Percentiles rank a stretch among this genome's conserved stretches.
Conservation (phyloP, 2,797 vertebrate species). For the Thaleichthys pacificus region DNA sequence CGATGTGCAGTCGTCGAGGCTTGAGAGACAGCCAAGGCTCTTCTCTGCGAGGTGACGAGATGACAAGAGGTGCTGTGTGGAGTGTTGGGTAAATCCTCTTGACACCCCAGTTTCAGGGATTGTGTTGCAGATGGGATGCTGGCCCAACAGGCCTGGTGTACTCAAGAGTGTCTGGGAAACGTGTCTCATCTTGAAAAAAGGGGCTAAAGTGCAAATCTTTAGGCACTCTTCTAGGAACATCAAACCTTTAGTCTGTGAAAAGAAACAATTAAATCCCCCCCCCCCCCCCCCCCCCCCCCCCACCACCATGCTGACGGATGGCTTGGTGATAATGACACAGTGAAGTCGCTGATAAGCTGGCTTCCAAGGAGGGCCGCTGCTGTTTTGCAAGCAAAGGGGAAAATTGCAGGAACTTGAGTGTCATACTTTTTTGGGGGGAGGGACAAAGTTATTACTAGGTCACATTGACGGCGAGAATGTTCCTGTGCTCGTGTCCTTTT, state of each 20-base stretch:
- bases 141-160: too few relatives aligned
- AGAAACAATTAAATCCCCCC: constrained; percentile 38
- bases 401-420: constrained; percentile 25
- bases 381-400: constrained; percentile 13
- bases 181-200: constrained; percentile 39
- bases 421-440: constrained; percentile 23
- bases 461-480: constrained; percentile 30
- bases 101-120: constrained; percentile 46
- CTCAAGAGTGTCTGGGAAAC: constrained; percentile 4
- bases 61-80: neutral
- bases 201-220: constrained; percentile 34
- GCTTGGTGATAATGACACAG: constrained; percentile 35
- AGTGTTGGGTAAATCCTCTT: constrained; percentile 45
- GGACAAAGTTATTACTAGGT: constrained; percentile 28
- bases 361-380: constrained; percentile 16
- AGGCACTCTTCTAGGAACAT: constrained; percentile 29
- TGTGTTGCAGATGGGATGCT: constrained; percentile 45
- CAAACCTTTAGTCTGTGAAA: constrained; percentile 28
- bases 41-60: constrained; percentile 53
- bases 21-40: constrained; percentile 53
- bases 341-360: constrained; percentile 24
- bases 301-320: neutral
- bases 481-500: constrained; percentile 9
- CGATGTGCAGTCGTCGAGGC: constrained; percentile 20
- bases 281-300: too few relatives aligned